phyloP scores from a whole-genome alignment of 2,888 invertebrate species.

The Timema podura region DNA sequence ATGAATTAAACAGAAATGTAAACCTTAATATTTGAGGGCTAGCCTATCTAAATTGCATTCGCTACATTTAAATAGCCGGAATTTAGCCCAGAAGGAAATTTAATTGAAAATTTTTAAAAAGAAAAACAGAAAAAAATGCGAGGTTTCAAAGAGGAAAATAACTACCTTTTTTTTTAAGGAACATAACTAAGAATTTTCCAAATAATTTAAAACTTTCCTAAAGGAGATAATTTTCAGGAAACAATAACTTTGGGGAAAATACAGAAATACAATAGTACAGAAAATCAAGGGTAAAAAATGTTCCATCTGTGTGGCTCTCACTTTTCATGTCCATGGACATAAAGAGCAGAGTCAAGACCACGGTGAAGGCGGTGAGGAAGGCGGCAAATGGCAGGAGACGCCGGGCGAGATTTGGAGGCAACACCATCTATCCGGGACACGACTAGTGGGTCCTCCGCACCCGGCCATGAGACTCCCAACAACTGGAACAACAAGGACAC shows the following conservation, averaged over 20 bases:
- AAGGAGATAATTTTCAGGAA: no score
- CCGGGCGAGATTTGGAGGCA: constrained; percentile 34
- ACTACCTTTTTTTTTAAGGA: no score
- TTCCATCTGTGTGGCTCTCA: constrained; percentile 41
- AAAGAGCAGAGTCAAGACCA: constrained; percentile 71
- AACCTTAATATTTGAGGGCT: no score
- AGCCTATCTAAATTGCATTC: no score
- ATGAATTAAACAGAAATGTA: no score
- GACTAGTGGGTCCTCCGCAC: background rate
- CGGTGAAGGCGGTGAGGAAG: constrained; percentile 73
- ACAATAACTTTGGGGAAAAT: background rate
- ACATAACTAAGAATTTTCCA: no score
- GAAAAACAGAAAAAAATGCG: no score
- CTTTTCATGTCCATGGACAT: constrained; percentile 79
- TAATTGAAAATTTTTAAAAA: no score
- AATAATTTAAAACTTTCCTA: no score
- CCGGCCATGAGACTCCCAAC: background rate
- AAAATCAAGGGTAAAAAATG: background rate
- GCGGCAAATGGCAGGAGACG: constrained; percentile 63
- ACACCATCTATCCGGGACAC: background rate
- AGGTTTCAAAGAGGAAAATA: no score
- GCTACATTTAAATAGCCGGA: no score
- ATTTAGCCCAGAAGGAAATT: no score
- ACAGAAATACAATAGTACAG: constrained; percentile 50
- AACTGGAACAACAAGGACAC: background rate